Conservation (phyloP, 2,113 vertebrate genomes). For the Pachypanchax playfairii region DNA sequence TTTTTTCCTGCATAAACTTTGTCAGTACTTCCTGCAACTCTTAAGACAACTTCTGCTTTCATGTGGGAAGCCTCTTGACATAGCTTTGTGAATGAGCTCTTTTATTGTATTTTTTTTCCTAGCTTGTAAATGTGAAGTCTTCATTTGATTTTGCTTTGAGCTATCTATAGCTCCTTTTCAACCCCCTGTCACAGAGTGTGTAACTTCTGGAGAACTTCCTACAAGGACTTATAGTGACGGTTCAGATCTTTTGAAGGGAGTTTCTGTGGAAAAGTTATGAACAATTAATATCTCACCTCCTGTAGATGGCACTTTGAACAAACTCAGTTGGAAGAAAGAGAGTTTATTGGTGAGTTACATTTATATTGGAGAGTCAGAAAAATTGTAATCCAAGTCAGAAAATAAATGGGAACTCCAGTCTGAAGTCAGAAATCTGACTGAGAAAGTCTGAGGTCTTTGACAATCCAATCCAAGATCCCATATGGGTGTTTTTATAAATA, state of each 20-base stretch:
- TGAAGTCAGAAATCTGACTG: too few species aligned
- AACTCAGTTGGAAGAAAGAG: neutral
- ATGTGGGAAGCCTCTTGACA: conserved; percentile 72
- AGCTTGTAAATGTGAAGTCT: conserved; percentile 66
- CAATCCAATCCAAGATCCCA: too few species aligned
- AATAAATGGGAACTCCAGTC: too few species aligned
- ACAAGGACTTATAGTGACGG: conserved; percentile 19
- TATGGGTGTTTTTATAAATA: too few species aligned
- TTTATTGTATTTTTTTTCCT: conserved; percentile 17
- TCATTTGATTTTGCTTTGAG: conserved; percentile 69
- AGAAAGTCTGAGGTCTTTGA: too few species aligned
- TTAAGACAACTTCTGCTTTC: conserved; percentile 75
- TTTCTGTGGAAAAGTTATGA: neutral
- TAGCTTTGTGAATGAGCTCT: conserved; percentile 64
- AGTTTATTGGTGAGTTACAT: neutral
- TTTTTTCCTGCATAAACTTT: conserved; percentile 71
- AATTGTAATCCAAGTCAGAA: too few species aligned
- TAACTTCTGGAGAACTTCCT: conserved; percentile 44
- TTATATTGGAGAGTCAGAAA: too few species aligned
- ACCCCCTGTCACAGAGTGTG: conserved; percentile 46
- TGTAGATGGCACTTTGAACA: neutral
- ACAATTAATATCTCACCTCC: neutral
- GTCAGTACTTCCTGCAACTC: conserved; percentile 63
- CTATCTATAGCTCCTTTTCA: conserved; percentile 67
- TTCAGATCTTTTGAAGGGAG: neutral